Percentiles rank a stretch among this genome's conserved stretches.
Evolutionary conservation across 2,113 vertebrate genomes (phyloP).

Genomic region (Aplodontia rufa): DNA sequence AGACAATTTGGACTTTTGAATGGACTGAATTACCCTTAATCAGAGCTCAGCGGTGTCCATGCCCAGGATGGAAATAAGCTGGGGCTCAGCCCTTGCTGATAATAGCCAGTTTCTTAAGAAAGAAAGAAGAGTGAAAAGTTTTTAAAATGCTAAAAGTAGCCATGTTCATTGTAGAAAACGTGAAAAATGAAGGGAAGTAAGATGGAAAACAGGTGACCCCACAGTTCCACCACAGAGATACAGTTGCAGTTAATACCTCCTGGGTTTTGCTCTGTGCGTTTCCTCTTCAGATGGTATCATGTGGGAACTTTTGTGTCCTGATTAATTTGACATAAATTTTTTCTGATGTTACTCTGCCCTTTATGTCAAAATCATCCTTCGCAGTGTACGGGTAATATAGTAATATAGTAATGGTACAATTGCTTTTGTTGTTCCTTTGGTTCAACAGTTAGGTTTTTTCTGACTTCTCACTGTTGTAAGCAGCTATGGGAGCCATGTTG

Average conservation of each 20-base stretch:
- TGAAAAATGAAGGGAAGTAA: slow-evolving; percentile 51
- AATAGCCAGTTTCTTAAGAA: slow-evolving; percentile 39
- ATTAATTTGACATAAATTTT: neutral
- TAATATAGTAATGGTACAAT: neutral
- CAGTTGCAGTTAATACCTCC: neutral
- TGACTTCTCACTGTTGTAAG: neutral
- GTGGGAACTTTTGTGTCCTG: neutral
- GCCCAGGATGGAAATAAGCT: slow-evolving; percentile 48
- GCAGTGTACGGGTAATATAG: neutral
- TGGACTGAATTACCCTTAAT: slow-evolving; percentile 70
- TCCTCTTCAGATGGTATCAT: neutral
- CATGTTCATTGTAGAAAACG: neutral
- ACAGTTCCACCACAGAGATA: neutral
- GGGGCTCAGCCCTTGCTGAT: neutral
- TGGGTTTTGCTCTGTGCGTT: neutral
- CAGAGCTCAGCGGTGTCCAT: slow-evolving; percentile 47
- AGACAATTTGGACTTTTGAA: slow-evolving; percentile 65
- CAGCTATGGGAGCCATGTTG: neutral
- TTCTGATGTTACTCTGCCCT: neutral
- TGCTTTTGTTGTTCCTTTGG: neutral
- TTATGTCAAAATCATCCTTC: neutral
- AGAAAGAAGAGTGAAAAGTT: neutral
- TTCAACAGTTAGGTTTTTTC: neutral
- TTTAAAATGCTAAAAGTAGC: slow-evolving; percentile 18
- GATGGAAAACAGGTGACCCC: slow-evolving; percentile 16